phyloP scores from a whole-genome alignment of 2,113 vertebrate species.

The Narcine bancroftii region DNA sequence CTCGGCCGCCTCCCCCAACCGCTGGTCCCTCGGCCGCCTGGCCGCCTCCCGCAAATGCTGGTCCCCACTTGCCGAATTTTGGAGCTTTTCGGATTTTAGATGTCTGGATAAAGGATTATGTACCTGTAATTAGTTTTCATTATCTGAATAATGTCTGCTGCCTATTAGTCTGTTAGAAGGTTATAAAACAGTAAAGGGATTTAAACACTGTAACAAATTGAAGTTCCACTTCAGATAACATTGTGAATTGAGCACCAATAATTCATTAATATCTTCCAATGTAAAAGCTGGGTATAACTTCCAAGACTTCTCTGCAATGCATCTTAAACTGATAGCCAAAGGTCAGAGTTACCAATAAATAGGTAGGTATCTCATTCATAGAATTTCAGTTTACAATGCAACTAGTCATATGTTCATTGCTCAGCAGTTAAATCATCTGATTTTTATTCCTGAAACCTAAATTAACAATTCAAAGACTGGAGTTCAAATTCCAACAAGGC shows the following conservation, averaged over 20 bases:
- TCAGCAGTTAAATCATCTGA: too few species aligned
- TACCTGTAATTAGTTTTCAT: not conserved
- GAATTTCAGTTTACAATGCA: not conserved
- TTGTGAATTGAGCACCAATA: not conserved
- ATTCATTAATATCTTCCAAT: not conserved
- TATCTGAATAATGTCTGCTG: not conserved
- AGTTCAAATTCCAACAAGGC: too few species aligned
- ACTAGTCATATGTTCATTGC: too few species aligned
- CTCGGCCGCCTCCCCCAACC: too few species aligned
- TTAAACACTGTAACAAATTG: not conserved
- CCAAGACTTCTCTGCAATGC: not conserved
- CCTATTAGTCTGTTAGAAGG: not conserved
- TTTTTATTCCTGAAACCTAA: too few species aligned
- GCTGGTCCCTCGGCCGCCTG: too few species aligned
- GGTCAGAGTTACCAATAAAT: not conserved
- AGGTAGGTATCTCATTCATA: not conserved
- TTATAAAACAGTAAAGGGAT: not conserved
- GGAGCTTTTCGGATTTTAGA: too few species aligned
- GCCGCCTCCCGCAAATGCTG: too few species aligned
- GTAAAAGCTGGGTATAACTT: not conserved
- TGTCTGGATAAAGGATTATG: too few species aligned
- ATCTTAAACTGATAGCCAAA: not conserved
- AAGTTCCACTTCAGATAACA: not conserved
- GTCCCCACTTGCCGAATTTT: too few species aligned
- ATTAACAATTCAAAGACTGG: too few species aligned